Base-by-base conservation (phyloP, 2,113 vertebrate species). In the Leuciscus idus region DNA sequence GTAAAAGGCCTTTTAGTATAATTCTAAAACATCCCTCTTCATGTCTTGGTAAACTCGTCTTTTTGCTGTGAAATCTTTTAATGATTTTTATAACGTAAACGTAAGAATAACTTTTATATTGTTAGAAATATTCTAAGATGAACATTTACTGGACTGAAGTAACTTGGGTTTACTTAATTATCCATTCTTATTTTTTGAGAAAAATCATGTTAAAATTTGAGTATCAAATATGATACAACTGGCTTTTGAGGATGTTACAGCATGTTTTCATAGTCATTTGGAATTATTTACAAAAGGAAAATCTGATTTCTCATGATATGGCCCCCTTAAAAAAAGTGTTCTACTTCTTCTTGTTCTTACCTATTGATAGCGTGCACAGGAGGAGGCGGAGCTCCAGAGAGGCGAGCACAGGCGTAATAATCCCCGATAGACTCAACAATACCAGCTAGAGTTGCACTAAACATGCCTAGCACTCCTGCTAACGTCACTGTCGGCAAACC, bases 381-480 rank as follows among this genome's bases (percentile, higher is more conserved):
- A 86, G 98, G 98, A 0, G 97, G 93, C 0, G 96, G 94, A 1
- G 98, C 97, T 48, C 98, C 98, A 0, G 97, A 96, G 83, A 99
- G 95, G 48, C 98, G 96, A 46, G 98, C 98, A 11, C 98, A 99
- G 6, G 98, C 97, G 10, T 99, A 99, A 87, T 99, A 99, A 90
- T 99, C 98, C 9, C 98, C 98, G 0, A 99, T 98, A 17, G 98
- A 99, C 91, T 99, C 98, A 1, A 99, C 94, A 55, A 99, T 99
- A 55, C 98, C 98, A 0, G 97, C 95, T 88, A 98, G 80, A 0
- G 96, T 99, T 9, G 98, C 98, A 9, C 98, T 99, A 89, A 99
- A 95, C 98, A 99, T 99, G 8, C 98, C 98, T 90, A 99, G 84
- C 85, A 98, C 97, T 0, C 97, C 97, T 0, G 98, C 97, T 0